Base-by-base conservation (phyloP, 2,797 vertebrate species). In the Halcyon badia region DNA sequence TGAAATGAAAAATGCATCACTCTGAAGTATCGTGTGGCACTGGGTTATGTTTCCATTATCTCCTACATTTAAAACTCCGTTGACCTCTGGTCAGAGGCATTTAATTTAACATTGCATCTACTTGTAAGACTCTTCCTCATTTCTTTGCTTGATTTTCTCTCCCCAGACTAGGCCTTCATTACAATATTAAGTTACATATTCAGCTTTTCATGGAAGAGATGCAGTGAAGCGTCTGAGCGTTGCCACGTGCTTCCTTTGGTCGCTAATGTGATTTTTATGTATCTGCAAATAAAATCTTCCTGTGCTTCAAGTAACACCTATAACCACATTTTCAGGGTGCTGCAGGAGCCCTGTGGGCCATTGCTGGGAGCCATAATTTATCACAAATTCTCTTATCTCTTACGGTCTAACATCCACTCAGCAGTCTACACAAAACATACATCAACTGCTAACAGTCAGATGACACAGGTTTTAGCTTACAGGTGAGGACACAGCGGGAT, bases 291-390 rank as follows among this genome's bases (percentile, higher is more conserved):
- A 12, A 86, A 94, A 87, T 42, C 37, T 35, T 77, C 48, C 44
- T 42, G 19, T 66, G 39, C 54, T 93, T 86, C 48, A 30, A 41
- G 49, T 30, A 64, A 70, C 69, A 82, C 33, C 57, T 66, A 35
- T 5, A 61, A 44, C n/a, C 70, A 81, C 13, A 20, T 57, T 88
- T 68, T 57, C 65, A 91, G 51, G 71, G 57, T 31, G 14, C 12
- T 0, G 3, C 0, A 0, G 8, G 26, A 26, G 58, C 58, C 35
- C 2, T 0, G 0, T 11, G 30, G 39, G 58, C 25, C 58, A 11
- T 31, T 30, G 30, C 61, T 14, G 6, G 39, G 19, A 42, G 61
- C 39, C 61, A n/a, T 31, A 30, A 31, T 39, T 89, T 78, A 61
- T 71, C 85, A 49, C 20, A 77, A 72, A 77, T 83, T 78, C 44